phyloP scores from a whole-genome alignment of 2,797 vertebrate species.

The Clamator glandarius region DNA sequence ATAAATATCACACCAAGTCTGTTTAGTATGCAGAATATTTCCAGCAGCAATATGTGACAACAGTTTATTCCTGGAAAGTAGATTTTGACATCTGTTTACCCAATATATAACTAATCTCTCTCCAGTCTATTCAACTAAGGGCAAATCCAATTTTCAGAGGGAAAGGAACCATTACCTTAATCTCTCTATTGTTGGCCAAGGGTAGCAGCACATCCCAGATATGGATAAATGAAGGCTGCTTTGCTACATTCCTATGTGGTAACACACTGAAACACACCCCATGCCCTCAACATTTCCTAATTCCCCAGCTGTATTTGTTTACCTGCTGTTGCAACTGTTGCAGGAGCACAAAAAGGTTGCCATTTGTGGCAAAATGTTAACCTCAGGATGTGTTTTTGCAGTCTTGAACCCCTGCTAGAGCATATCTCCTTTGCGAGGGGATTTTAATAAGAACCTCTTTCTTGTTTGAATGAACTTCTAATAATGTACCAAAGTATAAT shows the following conservation, averaged over 20 bases:
- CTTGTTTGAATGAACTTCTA: background rate
- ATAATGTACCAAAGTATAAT: background rate
- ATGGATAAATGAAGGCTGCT: rapidly evolving
- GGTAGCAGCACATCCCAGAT: background rate
- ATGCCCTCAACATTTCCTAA: background rate
- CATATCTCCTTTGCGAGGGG: background rate
- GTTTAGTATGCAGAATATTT: background rate
- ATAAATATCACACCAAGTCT: background rate
- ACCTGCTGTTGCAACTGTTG: background rate
- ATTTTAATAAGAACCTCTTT: background rate
- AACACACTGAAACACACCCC: background rate
- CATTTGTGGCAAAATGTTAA: background rate
- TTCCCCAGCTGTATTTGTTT: background rate
- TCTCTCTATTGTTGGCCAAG: background rate
- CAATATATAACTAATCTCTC: background rate
- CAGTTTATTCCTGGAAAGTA: background rate
- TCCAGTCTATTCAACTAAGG: background rate
- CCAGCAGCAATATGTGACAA: background rate
- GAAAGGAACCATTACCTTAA: background rate
- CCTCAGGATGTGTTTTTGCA: background rate
- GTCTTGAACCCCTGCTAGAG: background rate
- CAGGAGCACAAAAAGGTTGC: background rate
- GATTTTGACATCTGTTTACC: background rate
- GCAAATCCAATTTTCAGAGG: background rate
- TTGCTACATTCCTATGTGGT: background rate